Percentiles rank a stretch among this genome's conserved stretches.
These are phyloP conservation scores for Platycercus adscitus DNA, from an alignment of 2,113 vertebrate species.

Conservation along the genomic window DNA sequence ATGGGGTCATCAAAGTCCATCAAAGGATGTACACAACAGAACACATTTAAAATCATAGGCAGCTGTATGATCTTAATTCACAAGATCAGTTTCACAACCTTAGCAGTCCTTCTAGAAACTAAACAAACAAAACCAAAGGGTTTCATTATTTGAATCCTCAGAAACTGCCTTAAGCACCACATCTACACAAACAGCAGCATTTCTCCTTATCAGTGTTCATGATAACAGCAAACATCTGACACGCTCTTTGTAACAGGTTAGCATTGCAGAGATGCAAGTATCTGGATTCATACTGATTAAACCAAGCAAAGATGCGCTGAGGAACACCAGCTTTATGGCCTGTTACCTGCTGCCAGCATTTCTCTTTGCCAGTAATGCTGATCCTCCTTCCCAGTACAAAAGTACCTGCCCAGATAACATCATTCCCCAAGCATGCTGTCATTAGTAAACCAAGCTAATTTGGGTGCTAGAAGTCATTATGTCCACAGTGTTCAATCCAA, in stretches of 20 bases:
- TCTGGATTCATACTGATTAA: background rate
- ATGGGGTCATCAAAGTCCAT: background rate
- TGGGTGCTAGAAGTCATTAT: background rate
- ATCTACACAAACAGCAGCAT: background rate
- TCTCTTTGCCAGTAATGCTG: background rate
- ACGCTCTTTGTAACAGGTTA: background rate
- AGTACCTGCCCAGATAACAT: background rate
- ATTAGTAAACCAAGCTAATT: background rate
- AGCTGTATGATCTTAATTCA: background rate
- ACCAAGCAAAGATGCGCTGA: accelerated
- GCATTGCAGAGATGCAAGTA: background rate
- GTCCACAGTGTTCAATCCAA: background rate
- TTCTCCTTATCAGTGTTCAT: background rate
- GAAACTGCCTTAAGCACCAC: background rate
- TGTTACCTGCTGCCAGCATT: background rate
- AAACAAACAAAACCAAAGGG: background rate
- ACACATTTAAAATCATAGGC: background rate
- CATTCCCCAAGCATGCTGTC: background rate
- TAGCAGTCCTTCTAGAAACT: background rate
- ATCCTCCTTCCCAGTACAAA: background rate
- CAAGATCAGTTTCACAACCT: background rate
- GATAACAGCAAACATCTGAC: background rate
- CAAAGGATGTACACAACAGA: background rate
- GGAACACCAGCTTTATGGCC: background rate
- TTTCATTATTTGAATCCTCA: background rate